These are phyloP conservation scores for Phoenoteleia sp. DNA, from an alignment of 2,888 invertebrate species.

Conservation along the genomic window DNA sequence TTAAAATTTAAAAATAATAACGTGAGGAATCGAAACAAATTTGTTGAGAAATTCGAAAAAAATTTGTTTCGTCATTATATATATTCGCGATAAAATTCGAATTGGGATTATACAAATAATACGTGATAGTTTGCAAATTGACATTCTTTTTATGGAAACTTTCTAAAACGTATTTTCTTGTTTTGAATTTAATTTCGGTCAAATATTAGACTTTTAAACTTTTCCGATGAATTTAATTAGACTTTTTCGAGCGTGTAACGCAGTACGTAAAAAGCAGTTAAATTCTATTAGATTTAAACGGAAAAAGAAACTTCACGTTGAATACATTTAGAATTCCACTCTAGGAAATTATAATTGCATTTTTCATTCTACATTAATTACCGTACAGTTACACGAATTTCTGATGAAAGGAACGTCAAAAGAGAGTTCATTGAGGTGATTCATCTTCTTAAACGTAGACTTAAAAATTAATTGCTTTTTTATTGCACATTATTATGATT, in stretches of 20 bases:
- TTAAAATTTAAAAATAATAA: conserved; percentile 8
- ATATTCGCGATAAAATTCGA: background rate
- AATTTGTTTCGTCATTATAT: background rate
- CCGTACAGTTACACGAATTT: background rate
- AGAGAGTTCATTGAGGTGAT: background rate
- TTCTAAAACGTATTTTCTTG: conserved; percentile 12
- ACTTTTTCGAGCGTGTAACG: background rate
- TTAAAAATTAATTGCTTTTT: conserved; percentile 39
- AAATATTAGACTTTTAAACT: conserved; percentile 28
- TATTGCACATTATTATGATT: conserved; percentile 48
- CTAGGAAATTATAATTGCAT: background rate
- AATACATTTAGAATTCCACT: background rate
- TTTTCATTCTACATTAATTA: background rate
- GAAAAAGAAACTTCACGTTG: background rate
- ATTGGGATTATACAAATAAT: conserved; percentile 28
- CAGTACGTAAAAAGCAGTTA: background rate
- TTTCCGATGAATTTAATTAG: conserved; percentile 11
- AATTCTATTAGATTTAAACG: conserved; percentile 17
- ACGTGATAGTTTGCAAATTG: conserved; percentile 38
- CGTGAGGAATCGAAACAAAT: conserved; percentile 24
- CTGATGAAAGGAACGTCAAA: background rate
- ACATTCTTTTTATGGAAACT: conserved; percentile 6
- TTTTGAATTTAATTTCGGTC: conserved; percentile 30
- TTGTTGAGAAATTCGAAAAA: conserved; percentile 31
- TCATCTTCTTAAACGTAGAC: background rate